Evolutionary conservation across 2,797 vertebrate species (phyloP), one percentile per base, ranked within the genome.

Genomic region (Strix occidentalis): DNA sequence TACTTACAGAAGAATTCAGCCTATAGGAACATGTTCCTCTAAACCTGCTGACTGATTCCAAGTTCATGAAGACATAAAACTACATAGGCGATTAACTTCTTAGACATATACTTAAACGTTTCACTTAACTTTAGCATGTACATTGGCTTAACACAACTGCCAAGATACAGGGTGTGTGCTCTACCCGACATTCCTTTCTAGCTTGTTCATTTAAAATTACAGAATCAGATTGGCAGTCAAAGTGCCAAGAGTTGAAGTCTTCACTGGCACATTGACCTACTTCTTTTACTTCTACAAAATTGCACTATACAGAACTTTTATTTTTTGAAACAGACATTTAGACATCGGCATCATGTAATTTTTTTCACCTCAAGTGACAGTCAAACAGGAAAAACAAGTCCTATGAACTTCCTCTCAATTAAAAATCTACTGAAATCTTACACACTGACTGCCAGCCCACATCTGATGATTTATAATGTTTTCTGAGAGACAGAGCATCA

Each of bases 121-220:
- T 86, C 84, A 39, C 58, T 58, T 41, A 81, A 72, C 39, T 86
- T 84, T 14, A 94, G 65, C 41, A 57, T 8, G 46, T 33, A 71
- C 2, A 2, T 16, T 39, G 37, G n/a, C 68, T 80, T 60, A 79
- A 84, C 23, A 58, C 76, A 88, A 70, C 41, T 84, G 83, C 92
- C 76, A 94, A 88, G 72, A 90, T 5, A 57, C 23, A 81, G 91
- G 86, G 87, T 61, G 88, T 95, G 85, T 95, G 85, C 72, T 93
- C 83, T 70, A 88, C 37, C 69, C 93, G 76, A 54, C 90, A 91
- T 91, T 95, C 92, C 80, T 91, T 96, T 93, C 92, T 46, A 75
- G 53, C 50, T 90, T 57, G 58, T 81, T 97, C 88, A 94, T 45
- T 71, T 54, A 66, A 78, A 93, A 89, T 57, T 57, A 70, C 75